These are phyloP conservation scores for Argyrosomus japonicus DNA, from an alignment of 2,113 vertebrate genomes.

Conservation along the genomic window DNA sequence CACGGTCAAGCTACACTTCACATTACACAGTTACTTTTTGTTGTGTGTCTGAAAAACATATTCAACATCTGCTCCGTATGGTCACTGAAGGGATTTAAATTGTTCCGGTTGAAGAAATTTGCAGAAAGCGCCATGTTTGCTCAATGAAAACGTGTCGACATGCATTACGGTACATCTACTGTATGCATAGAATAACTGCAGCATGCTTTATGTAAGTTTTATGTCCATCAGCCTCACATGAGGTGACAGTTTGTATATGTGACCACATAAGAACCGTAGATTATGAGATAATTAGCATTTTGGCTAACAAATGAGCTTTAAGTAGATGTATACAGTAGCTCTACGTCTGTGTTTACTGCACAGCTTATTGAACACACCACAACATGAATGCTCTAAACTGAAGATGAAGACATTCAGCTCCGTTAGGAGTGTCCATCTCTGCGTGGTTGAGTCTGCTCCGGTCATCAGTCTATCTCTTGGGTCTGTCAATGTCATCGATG, in stretches of 20 bases:
- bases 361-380: conserved; percentile 1
- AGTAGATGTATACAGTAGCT: not conserved
- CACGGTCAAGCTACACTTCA: not conserved
- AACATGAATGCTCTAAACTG: not conserved
- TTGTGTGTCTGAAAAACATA: not conserved
- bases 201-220: conserved; percentile 34
- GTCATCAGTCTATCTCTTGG: conserved; percentile 90
- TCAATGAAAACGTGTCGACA: not conserved
- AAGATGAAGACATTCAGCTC: conserved; percentile 55
- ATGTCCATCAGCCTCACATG: not conserved
- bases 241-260: conserved; percentile 6
- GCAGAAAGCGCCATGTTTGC: conserved; percentile 30
- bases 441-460: conserved; percentile 21
- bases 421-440: conserved; percentile 44
- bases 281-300: conserved; percentile 4
- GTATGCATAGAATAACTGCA: conserved; percentile 13
- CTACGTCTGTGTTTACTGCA: not conserved
- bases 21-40: not conserved
- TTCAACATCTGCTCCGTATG: not conserved
- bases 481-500: conserved; percentile 96
- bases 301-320: conserved; percentile 14
- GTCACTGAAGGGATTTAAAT: not conserved
- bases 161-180: conserved; percentile 2
- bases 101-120: not conserved
- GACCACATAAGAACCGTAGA: not conserved